Base-by-base conservation (phyloP, 2,113 vertebrate species). In the Campylomormyrus numenius region DNA sequence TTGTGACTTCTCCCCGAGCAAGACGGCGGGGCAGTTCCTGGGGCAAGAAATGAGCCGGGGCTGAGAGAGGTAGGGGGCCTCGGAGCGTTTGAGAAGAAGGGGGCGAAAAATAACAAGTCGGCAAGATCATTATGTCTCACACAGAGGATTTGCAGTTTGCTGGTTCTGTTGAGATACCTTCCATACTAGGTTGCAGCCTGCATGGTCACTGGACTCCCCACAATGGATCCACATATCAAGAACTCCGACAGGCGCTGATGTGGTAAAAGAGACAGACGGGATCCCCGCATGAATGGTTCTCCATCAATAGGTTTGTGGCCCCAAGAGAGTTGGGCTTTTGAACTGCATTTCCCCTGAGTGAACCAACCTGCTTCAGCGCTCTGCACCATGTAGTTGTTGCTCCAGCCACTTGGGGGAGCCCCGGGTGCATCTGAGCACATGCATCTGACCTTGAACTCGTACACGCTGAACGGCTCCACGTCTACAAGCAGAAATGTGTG, bases 391-490 rank as follows among this genome's bases (percentile, higher is more conserved):
- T 92, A 89, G 27, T 35, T 27, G 3, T 48, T 21, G 70, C 95
- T 97, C 96, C 96, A 96, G 46, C 95, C 88, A 77, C 97, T 96
- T 92, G 52, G 94, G 5, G 95, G 53, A 10, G 88, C 88, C 0
- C 19, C 52, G 2, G 17, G 74, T 1, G 70, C 42, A 0, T 35
- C 4, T 42, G 5, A 11, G 87, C 93, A 95, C 3, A 35, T 42
- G 85, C 97, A 98, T 35, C 94, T 95, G 19, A 96, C 95, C 1
- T 92, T 94, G 90, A 97, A 93, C 74, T 92, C 90, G 39, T 97
- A 97, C 21, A 19, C 17, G 0, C 93, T 94, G 92, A 91, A 91
- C 0, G 93, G 92, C 66, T 92, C 89, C 3, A 94, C 91, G 46
- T 87, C 74, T 3, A 74, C 89, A 11, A 96, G 89, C 19, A 88